phyloP scores from a whole-genome alignment of 2,113 vertebrate species.

The Ardeotis arabs region DNA sequence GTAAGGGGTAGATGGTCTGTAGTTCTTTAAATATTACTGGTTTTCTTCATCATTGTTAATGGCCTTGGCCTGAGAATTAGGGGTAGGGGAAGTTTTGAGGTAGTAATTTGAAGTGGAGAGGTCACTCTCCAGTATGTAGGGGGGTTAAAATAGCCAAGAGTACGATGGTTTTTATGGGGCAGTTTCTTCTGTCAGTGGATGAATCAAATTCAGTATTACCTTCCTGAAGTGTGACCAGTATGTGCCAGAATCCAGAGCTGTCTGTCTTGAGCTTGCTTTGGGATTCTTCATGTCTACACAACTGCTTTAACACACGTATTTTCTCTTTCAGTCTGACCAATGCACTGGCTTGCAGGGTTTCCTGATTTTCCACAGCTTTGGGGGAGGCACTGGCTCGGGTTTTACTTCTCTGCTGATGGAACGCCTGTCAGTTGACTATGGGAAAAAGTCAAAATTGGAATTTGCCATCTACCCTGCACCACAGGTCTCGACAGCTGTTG shows the following conservation, averaged over 20 bases:
- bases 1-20: background rate
- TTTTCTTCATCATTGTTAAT: background rate
- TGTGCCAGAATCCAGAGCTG: background rate
- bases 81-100: background rate
- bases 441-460: constrained; percentile 90
- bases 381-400: constrained; percentile 87
- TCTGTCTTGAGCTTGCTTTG: background rate
- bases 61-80: background rate
- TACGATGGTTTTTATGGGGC: background rate
- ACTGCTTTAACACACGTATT: background rate
- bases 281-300: background rate
- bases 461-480: constrained; percentile 86
- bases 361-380: constrained; percentile 88
- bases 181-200: background rate
- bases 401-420: constrained; percentile 91
- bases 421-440: constrained; percentile 85
- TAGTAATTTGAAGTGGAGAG: background rate
- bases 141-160: background rate
- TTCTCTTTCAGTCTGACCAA: constrained; percentile 81
- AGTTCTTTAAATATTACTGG: background rate
- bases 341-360: constrained; percentile 88
- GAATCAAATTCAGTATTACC: background rate
- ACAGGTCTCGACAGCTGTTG: constrained; percentile 84
- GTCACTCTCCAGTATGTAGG: background rate
- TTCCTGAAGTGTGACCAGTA: background rate